A percentile compares a stretch with the other conserved stretches of the same genome.
Evolutionary conservation across 1,140 invertebrate species (phyloP).

Genomic region (Bombus picipes): DNA sequence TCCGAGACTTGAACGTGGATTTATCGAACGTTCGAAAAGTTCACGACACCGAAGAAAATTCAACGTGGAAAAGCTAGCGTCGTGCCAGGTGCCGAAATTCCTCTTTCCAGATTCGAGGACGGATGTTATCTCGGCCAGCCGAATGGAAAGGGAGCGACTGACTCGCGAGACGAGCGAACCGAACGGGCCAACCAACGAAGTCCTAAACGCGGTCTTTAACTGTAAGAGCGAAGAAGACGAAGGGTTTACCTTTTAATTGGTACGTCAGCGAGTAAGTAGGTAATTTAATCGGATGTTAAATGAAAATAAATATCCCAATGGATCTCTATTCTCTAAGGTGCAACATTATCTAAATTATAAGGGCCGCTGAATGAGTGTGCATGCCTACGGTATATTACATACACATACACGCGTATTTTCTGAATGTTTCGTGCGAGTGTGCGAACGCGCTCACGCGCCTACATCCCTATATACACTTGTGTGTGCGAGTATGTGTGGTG

Average conservation of each 20-base stretch:
- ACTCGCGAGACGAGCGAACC: conserved; percentile 18
- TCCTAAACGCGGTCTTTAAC: conserved; percentile 65
- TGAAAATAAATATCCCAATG: conserved; percentile 70
- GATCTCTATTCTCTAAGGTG: conserved; percentile 77
- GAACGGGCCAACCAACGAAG: conserved; percentile 60
- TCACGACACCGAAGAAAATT: background rate
- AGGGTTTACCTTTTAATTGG: conserved; percentile 50
- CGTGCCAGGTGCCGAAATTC: background rate
- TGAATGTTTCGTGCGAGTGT: conserved; percentile 46
- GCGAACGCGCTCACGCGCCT: background rate
- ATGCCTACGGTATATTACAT: conserved; percentile 61
- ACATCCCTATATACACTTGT: conserved; percentile 25
- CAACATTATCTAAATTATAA: conserved; percentile 73
- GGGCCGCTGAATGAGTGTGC: conserved; percentile 52
- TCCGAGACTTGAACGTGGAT: background rate
- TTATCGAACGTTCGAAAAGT: background rate
- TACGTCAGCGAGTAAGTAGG: conserved; percentile 68
- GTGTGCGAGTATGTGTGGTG: background rate
- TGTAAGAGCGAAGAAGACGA: conserved; percentile 55
- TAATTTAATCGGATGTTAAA: conserved; percentile 75
- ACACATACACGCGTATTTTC: conserved; percentile 51
- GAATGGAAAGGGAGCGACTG: background rate
- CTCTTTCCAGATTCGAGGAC: background rate
- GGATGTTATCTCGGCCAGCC: background rate
- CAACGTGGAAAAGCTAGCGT: no score